Conservation (phyloP, 2,888 invertebrate species). For the Ellobium chinense region DNA sequence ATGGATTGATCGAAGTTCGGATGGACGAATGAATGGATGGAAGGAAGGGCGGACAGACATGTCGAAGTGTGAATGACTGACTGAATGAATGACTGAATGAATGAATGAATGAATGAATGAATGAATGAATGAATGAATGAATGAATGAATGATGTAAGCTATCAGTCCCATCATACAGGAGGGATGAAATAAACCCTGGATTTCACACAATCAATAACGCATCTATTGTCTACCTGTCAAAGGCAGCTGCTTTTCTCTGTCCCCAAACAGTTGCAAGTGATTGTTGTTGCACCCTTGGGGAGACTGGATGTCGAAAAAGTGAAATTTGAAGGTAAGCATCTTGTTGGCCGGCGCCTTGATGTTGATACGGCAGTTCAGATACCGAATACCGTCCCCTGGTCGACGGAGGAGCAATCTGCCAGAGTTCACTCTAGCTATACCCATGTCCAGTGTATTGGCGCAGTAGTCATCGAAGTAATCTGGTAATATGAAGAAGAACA, state of each 20-base stretch:
- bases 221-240: constrained; percentile 49
- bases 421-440: constrained; percentile 19
- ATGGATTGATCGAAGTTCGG: too few relatives aligned
- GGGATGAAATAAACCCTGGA: too few relatives aligned
- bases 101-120: too few relatives aligned
- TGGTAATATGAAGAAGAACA: not conserved
- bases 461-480: constrained; percentile 50
- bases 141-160: too few relatives aligned
- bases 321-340: constrained; percentile 48
- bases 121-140: too few relatives aligned
- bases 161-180: too few relatives aligned
- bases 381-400: constrained; percentile 5
- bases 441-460: constrained; percentile 45
- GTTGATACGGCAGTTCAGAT: constrained; percentile 46
- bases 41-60: too few relatives aligned
- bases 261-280: constrained; percentile 50
- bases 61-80: too few relatives aligned
- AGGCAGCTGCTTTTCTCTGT: not conserved
- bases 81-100: too few relatives aligned
- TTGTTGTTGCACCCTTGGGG: constrained; percentile 49
- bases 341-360: constrained; percentile 47
- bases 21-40: too few relatives aligned
- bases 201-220: too few relatives aligned
- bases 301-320: constrained; percentile 47
- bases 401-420: constrained; percentile 42